Evolutionary conservation across 30 jellyfish, hydroid and myxozoan genomes (phyloP).

Genomic region (Turritopsis rubra): DNA sequence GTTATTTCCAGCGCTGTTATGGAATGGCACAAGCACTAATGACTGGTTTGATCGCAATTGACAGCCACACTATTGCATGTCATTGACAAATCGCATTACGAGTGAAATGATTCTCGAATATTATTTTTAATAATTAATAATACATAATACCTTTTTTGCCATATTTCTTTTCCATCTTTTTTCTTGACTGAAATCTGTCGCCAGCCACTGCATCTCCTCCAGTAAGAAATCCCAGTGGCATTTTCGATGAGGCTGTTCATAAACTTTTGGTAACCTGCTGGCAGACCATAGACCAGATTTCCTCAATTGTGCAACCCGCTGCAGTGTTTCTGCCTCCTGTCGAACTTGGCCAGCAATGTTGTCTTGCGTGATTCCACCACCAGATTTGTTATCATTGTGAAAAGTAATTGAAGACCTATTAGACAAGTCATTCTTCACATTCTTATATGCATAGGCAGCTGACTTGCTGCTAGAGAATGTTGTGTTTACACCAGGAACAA

Average conservation of each 20-base stretch:
- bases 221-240: conserved; percentile 88
- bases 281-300: conserved; percentile 93
- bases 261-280: conserved; percentile 91
- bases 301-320: conserved; percentile 65
- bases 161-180: conserved; percentile 86
- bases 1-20: too few species aligned
- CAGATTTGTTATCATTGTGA: neutral
- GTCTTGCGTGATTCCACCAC: conserved; percentile 43
- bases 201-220: conserved; percentile 99
- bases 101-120: too few species aligned
- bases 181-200: conserved; percentile 91
- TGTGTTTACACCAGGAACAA: neutral
- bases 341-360: conserved; percentile 92
- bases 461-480: neutral
- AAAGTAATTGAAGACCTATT: neutral
- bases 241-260: conserved; percentile 86
- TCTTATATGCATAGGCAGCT: neutral
- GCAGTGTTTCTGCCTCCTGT: conserved; percentile 74
- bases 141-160: conserved; percentile 91
- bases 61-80: too few species aligned
- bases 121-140: too few species aligned
- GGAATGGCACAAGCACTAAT: too few species aligned
- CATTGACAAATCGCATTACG: too few species aligned
- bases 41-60: too few species aligned
- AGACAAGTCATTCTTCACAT: neutral